phyloP scores from a whole-genome alignment of 2,888 invertebrate genomes.

The Gandaritis pyraliata region DNA sequence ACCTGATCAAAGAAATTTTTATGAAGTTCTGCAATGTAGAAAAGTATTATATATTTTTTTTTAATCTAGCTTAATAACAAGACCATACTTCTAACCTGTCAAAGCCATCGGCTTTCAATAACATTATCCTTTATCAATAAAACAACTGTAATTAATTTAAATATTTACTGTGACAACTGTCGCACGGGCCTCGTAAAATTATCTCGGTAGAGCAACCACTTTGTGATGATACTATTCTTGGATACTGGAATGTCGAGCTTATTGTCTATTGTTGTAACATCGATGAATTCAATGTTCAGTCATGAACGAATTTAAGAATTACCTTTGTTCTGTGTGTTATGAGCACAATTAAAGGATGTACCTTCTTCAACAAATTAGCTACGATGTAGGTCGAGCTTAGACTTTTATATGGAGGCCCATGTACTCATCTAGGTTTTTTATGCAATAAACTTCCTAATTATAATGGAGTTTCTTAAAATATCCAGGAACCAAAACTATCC shows the following conservation, averaged over 20 bases:
- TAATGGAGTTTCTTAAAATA: no score
- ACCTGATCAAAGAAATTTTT: slow-evolving; percentile 79
- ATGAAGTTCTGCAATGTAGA: no score
- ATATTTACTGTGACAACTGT: slow-evolving; percentile 35
- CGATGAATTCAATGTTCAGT: slow-evolving; percentile 18
- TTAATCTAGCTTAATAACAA: no score
- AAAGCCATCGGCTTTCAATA: slow-evolving; percentile 24
- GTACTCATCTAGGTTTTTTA: no score
- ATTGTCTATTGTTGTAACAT: slow-evolving; percentile 27
- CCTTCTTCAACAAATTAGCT: no score
- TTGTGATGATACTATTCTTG: slow-evolving; percentile 36
- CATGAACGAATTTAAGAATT: slow-evolving; percentile 11
- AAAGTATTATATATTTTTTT: no score
- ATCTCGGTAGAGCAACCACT: slow-evolving; percentile 34
- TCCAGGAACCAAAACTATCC: no score
- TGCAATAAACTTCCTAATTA: no score
- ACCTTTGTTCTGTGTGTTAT: slow-evolving; percentile 5
- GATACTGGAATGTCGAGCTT: slow-evolving; percentile 6
- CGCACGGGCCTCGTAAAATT: slow-evolving; percentile 41
- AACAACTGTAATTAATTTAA: slow-evolving; percentile 41
- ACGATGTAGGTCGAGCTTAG: no score
- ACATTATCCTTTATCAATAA: slow-evolving; percentile 28
- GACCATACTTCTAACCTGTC: slow-evolving; percentile 24
- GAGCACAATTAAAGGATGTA: neutral
- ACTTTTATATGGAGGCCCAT: no score